phyloP scores from a whole-genome alignment of 2,888 invertebrate species.

The Morpho achilles region DNA sequence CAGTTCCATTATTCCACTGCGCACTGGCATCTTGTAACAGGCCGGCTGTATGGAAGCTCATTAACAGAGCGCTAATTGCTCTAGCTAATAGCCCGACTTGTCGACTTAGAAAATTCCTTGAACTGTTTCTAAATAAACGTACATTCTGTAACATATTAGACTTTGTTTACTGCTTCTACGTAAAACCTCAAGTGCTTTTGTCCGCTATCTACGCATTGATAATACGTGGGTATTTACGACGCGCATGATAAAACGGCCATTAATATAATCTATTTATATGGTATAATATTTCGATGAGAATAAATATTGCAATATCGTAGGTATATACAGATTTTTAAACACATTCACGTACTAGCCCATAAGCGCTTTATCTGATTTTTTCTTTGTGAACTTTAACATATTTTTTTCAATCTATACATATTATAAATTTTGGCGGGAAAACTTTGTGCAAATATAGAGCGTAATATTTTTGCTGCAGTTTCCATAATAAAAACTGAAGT shows the following conservation, averaged over 20 bases:
- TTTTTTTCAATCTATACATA: too few relatives aligned
- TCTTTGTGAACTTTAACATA: too few relatives aligned
- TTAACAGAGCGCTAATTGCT: conserved; percentile 72
- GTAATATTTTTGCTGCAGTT: too few relatives aligned
- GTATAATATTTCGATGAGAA: background rate
- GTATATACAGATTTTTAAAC: too few relatives aligned
- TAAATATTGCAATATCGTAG: background rate
- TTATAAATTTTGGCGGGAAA: background rate
- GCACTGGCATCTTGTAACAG: conserved; percentile 39
- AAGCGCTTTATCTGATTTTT: too few relatives aligned
- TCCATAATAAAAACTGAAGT: too few relatives aligned
- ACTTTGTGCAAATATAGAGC: background rate
- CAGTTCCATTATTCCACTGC: conserved; percentile 29
- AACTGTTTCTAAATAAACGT: conserved; percentile 55
- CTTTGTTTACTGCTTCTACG: conserved; percentile 19
- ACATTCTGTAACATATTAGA: conserved; percentile 28
- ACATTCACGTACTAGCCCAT: too few relatives aligned
- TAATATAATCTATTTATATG: background rate
- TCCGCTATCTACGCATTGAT: conserved; percentile 9
- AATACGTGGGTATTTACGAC: conserved; percentile 7
- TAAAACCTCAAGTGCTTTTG: conserved; percentile 13
- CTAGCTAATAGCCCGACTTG: conserved; percentile 63
- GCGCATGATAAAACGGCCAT: background rate
- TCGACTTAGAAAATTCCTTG: conserved; percentile 65
- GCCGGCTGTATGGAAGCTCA: conserved; percentile 60